Conservation (phyloP, 2,113 vertebrate species). For the Picathartes gymnocephalus region DNA sequence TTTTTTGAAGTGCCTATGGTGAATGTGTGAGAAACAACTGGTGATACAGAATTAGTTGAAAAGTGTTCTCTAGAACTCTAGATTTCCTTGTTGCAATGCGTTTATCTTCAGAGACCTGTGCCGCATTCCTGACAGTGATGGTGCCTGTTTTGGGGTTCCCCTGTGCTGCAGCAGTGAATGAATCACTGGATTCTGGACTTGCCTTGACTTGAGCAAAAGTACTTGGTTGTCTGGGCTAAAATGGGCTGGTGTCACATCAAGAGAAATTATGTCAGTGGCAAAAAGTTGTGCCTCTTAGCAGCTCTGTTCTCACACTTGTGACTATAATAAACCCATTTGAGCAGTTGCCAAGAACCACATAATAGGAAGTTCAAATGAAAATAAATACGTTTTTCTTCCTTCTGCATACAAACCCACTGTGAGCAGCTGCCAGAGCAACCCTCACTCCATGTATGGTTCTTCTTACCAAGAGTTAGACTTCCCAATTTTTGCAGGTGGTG, state of each 20-base stretch:
- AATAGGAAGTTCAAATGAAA: not conserved
- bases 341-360: not conserved
- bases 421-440: not conserved
- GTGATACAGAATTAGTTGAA: not conserved
- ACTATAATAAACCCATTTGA: not conserved
- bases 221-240: not conserved
- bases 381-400: not conserved
- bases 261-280: not conserved
- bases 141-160: not conserved
- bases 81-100: not conserved
- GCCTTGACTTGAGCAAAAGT: not conserved
- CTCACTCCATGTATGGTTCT: not conserved
- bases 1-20: not conserved
- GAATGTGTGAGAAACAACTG: not conserved
- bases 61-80: not conserved
- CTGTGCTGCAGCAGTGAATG: not conserved
- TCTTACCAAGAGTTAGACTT: not conserved
- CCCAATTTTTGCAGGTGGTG: not conserved
- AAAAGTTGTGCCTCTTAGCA: not conserved
- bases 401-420: not conserved
- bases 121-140: not conserved
- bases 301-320: not conserved
- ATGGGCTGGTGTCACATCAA: not conserved
- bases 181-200: not conserved
- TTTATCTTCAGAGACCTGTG: not conserved